A percentile compares a stretch with the other conserved stretches of the same genome.
Evolutionary conservation across 2,797 vertebrate genomes (phyloP).

Genomic region (Peromyscus melanophrys): DNA sequence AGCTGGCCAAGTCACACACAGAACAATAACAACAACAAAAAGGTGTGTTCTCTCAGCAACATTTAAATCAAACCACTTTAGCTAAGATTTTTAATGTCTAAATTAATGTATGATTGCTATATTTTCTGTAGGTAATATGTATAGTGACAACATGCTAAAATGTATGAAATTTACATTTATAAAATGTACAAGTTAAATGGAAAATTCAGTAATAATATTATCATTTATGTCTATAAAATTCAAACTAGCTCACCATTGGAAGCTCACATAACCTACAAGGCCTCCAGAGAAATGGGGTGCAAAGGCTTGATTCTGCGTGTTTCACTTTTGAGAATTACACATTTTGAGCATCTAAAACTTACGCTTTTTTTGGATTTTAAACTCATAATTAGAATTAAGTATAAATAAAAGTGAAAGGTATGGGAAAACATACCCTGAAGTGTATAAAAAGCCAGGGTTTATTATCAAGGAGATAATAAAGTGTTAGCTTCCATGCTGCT

Average conservation of each 20-base stretch:
- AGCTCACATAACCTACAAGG: conserved; percentile 25
- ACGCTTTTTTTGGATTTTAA: conserved; percentile 53
- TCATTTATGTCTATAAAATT: conserved; percentile 51
- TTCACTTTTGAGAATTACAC: conserved; percentile 58
- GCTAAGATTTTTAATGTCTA: conserved; percentile 12
- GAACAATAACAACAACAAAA: conserved; percentile 2
- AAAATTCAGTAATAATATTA: conserved; percentile 53
- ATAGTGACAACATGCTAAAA: conserved; percentile 56
- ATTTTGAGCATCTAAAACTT: conserved; percentile 47
- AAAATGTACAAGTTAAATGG: conserved; percentile 37
- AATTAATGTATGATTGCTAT: conserved; percentile 25
- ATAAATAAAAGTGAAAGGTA: conserved; percentile 53
- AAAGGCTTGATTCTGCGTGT: conserved; percentile 38
- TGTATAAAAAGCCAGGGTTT: conserved; percentile 50
- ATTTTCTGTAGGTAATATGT: conserved; percentile 40
- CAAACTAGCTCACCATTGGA: conserved; percentile 38
- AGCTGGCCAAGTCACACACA: neutral
- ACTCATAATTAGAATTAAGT: conserved; percentile 67
- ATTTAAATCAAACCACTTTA: conserved; percentile 8
- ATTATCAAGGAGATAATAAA: conserved; percentile 65
- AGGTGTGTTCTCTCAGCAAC: conserved; percentile 42
- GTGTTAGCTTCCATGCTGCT: conserved; percentile 64
- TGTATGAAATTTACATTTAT: neutral
- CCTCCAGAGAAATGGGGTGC: conserved; percentile 30
- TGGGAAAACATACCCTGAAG: neutral